Evolutionary conservation across 2,113 vertebrate species (phyloP).

Genomic region (Ibidorhyncha struthersii): DNA sequence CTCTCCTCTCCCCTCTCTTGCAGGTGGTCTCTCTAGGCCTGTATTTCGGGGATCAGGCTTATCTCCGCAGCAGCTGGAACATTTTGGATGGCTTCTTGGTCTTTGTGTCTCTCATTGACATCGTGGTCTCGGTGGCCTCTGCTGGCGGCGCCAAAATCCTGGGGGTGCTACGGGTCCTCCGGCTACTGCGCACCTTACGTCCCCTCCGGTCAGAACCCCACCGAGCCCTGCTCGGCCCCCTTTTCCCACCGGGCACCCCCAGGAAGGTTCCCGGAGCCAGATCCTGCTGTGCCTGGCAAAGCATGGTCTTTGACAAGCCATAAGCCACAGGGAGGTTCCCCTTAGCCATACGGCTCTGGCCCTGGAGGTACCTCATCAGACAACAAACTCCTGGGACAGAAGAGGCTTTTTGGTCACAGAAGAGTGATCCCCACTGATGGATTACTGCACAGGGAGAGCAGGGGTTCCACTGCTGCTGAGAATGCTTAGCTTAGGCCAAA

Average conservation of each 20-base stretch:
- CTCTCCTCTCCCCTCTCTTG: neutral
- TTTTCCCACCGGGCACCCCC: neutral
- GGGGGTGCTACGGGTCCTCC: slow-evolving; percentile 91
- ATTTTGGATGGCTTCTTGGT: slow-evolving; percentile 96
- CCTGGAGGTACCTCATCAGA: neutral
- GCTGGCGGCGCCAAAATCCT: slow-evolving; percentile 96
- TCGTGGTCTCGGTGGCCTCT: slow-evolving; percentile 94
- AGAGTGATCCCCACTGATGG: neutral
- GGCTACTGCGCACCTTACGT: slow-evolving; percentile 91
- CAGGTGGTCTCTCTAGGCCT: slow-evolving; percentile 96
- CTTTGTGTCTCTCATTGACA: slow-evolving; percentile 96
- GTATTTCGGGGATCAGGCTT: slow-evolving; percentile 92
- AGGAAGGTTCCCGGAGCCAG: neutral
- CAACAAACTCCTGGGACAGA: neutral
- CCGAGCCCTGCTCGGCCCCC: rapidly evolving
- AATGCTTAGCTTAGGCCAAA: neutral
- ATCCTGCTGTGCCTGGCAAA: neutral
- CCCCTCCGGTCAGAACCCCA: slow-evolving; percentile 85
- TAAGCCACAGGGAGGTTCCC: neutral
- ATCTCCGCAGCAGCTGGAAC: slow-evolving; percentile 97
- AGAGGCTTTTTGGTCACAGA: neutral
- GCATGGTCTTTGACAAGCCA: neutral
- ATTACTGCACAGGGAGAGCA: neutral
- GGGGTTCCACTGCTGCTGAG: neutral
- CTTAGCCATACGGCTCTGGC: neutral